A percentile compares a stretch with the other conserved stretches of the same genome.
Evolutionary conservation across 2,888 invertebrate species (phyloP).

Genomic region (Cotesia congregata): DNA sequence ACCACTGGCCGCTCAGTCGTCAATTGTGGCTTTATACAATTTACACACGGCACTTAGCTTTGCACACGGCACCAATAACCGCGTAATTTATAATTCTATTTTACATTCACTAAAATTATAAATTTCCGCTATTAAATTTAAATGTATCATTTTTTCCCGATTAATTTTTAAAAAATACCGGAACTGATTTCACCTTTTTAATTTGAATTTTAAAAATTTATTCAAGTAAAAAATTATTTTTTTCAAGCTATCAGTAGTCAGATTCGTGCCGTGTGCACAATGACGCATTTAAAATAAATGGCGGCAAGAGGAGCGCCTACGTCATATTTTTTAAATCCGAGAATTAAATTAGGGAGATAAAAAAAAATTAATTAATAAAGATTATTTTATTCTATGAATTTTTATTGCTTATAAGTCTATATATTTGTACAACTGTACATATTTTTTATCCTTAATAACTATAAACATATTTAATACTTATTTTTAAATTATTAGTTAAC

Average conservation of each 20-base stretch:
- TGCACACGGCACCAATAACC: slow-evolving; percentile 53
- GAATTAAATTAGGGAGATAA: neutral
- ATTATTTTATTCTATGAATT: slow-evolving; percentile 12
- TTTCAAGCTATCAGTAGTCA: neutral
- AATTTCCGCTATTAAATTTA: neutral
- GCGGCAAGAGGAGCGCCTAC: neutral
- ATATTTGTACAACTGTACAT: neutral
- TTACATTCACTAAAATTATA: neutral
- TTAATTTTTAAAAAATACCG: slow-evolving; percentile 20
- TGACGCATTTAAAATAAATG: slow-evolving; percentile 17
- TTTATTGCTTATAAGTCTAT: neutral
- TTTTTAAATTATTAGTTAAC: neutral
- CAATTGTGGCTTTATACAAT: slow-evolving; percentile 47
- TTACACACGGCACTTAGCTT: slow-evolving; percentile 43
- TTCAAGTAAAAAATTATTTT: slow-evolving; percentile 16
- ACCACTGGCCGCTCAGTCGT: slow-evolving; percentile 47
- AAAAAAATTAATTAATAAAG: slow-evolving; percentile 1
- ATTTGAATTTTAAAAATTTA: slow-evolving; percentile 5
- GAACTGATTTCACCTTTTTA: slow-evolving; percentile 15
- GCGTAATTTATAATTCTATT: slow-evolving; percentile 20
- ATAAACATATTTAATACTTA: neutral
- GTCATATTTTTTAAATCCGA: neutral
- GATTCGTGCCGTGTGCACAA: slow-evolving; percentile 43
- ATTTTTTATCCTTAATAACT: neutral
- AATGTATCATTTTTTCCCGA: neutral